Evolutionary conservation across 2,113 vertebrate genomes (phyloP).

Genomic region (Dicaeum eximium): DNA sequence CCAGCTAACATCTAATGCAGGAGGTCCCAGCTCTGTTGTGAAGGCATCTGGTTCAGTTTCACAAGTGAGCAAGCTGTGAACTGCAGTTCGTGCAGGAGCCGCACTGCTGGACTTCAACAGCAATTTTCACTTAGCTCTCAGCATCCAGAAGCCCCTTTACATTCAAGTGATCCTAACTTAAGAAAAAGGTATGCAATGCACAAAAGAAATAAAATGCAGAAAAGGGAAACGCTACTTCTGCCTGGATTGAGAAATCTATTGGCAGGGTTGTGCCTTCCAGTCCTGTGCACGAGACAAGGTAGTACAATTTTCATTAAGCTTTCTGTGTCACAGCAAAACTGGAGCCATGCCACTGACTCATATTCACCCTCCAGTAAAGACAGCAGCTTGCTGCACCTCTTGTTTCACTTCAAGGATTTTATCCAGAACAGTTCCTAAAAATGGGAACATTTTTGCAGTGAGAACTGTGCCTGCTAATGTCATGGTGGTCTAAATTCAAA

Average conservation of each 20-base stretch:
- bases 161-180: not conserved
- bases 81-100: not conserved
- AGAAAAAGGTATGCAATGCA: not conserved
- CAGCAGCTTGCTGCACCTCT: not conserved
- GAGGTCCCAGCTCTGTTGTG: not conserved
- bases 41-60: not conserved
- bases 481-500: not conserved
- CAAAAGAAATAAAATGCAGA: not conserved
- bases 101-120: not conserved
- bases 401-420: not conserved
- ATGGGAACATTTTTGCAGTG: not conserved
- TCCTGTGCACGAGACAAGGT: not conserved
- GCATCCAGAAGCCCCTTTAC: not conserved
- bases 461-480: not conserved
- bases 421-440: not conserved
- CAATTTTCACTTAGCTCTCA: not conserved
- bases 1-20: not conserved
- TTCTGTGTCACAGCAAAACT: not conserved
- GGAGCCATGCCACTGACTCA: not conserved
- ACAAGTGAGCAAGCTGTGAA: not conserved
- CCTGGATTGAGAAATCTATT: not conserved
- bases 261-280: not conserved
- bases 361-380: not conserved
- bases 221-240: not conserved
- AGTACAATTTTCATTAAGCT: not conserved